Percentiles rank a stretch among this genome's conserved stretches.
Conservation (phyloP, 2,113 vertebrate species). For the Gorsachius goisagi region DNA sequence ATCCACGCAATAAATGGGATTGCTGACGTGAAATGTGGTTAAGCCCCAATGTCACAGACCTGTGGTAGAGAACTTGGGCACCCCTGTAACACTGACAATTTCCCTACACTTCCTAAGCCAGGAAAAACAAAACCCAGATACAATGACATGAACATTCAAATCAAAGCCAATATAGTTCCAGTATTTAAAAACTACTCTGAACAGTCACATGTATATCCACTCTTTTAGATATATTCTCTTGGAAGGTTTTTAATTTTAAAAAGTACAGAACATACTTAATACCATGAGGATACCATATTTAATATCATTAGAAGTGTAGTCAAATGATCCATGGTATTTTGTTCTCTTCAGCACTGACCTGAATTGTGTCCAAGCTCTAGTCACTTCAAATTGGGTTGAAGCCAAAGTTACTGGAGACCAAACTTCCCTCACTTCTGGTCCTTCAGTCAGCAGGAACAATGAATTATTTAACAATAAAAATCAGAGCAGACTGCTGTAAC, state of each 20-base stretch:
- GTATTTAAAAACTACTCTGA: background rate
- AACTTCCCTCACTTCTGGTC: background rate
- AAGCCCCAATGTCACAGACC: background rate
- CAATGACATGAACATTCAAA: background rate
- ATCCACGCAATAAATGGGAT: accelerated
- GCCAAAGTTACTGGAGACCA: background rate
- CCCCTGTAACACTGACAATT: accelerated
- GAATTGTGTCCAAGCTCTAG: background rate
- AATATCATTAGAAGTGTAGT: background rate
- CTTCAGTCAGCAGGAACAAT: background rate
- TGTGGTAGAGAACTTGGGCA: background rate
- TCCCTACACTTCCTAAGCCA: background rate
- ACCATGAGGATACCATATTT: background rate
- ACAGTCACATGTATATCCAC: background rate
- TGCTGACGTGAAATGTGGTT: background rate
- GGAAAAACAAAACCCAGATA: background rate
- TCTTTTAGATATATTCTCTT: background rate
- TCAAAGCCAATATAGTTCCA: background rate
- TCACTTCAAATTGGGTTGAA: background rate
- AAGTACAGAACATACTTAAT: background rate
- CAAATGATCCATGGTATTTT: background rate
- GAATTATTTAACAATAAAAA: slow-evolving; percentile 37
- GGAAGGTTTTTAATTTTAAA: background rate
- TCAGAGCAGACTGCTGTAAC: background rate
- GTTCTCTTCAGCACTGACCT: background rate